Conservation (phyloP, 2,797 vertebrate species). For the Leptatherina wallacei region DNA sequence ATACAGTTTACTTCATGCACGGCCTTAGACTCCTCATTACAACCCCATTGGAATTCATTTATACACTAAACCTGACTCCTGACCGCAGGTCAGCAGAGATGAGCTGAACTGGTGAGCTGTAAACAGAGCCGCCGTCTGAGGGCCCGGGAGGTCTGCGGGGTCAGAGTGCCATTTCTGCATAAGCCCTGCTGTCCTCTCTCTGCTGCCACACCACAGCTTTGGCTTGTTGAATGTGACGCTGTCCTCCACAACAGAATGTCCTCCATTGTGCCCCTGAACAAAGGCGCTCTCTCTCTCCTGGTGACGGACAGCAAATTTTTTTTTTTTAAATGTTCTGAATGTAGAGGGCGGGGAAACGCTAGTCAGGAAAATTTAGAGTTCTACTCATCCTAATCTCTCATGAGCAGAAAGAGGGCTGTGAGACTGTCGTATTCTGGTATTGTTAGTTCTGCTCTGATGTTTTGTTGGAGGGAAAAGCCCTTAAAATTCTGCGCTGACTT, state of each 20-base stretch:
- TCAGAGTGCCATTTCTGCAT: conserved; percentile 63
- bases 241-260: conserved; percentile 80
- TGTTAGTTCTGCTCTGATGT: conserved; percentile 49
- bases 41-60: conserved; percentile 37
- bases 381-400: conserved; percentile 47
- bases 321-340: conserved; percentile 59
- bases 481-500: conserved; percentile 36
- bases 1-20: conserved; percentile 41
- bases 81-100: conserved; percentile 61
- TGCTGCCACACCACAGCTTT: conserved; percentile 61
- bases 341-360: conserved; percentile 37
- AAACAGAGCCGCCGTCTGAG: conserved; percentile 59
- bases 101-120: conserved; percentile 57
- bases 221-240: conserved; percentile 78
- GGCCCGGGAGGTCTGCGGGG: conserved; percentile 59
- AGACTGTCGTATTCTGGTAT: conserved; percentile 28
- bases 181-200: conserved; percentile 64
- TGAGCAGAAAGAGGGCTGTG: conserved; percentile 25
- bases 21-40: conserved; percentile 33
- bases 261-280: conserved; percentile 82
- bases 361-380: conserved; percentile 43
- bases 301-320: conserved; percentile 69
- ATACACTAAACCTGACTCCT: conserved; percentile 44
- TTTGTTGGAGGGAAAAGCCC: conserved; percentile 47
- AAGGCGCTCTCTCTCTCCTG: conserved; percentile 78